Conservation (phyloP, 2,888 invertebrate genomes). For the Chrysodeixis includens region DNA sequence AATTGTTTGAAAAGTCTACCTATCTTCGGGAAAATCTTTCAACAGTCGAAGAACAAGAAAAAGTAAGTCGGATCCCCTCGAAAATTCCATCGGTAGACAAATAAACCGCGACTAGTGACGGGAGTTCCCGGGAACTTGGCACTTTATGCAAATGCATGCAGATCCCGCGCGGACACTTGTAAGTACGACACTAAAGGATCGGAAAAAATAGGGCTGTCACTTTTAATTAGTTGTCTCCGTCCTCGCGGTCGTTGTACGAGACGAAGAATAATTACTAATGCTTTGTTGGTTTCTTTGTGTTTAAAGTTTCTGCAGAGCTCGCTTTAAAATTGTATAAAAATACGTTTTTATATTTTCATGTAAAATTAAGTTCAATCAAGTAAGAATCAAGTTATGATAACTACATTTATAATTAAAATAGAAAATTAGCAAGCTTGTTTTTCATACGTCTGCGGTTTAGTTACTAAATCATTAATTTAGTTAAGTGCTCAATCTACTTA, state of each 20-base stretch:
- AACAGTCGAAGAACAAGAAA: constrained; percentile 40
- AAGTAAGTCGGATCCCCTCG: constrained; percentile 48
- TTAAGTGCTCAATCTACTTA: neutral
- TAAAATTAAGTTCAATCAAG: too few species aligned
- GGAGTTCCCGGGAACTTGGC: constrained; percentile 63
- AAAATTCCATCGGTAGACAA: constrained; percentile 50
- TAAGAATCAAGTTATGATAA: neutral
- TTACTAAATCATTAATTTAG: neutral
- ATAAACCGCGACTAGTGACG: constrained; percentile 58
- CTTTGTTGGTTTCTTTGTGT: constrained; percentile 14
- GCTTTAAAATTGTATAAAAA: neutral
- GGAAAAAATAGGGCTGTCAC: constrained; percentile 56
- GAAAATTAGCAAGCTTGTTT: neutral
- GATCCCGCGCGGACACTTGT: constrained; percentile 70
- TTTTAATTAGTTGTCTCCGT: constrained; percentile 44
- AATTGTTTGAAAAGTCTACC: constrained; percentile 8
- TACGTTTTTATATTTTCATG: too few species aligned
- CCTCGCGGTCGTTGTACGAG: constrained; percentile 39
- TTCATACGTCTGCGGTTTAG: neutral
- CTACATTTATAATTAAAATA: neutral
- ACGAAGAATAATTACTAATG: constrained; percentile 32
- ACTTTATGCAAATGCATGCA: constrained; percentile 82
- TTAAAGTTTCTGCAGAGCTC: neutral
- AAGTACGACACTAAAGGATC: constrained; percentile 54
- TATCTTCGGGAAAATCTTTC: constrained; percentile 11